These are phyloP conservation scores for Encarsia formosa DNA, from an alignment of 2,888 invertebrate species.

Conservation along the genomic window DNA sequence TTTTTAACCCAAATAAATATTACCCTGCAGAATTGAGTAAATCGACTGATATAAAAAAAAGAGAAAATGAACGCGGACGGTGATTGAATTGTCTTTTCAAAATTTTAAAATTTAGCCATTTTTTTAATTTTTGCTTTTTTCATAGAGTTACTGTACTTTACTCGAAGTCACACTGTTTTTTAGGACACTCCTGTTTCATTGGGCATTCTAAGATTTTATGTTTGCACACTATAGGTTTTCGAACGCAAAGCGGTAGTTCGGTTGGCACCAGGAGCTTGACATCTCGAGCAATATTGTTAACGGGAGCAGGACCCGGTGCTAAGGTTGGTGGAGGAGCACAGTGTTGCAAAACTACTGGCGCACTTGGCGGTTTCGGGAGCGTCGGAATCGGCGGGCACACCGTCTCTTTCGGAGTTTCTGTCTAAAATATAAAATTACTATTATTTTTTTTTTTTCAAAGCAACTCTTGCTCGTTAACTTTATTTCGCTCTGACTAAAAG, in stretches of 20 bases:
- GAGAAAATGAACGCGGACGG: too few species aligned
- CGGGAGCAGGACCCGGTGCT: constrained; percentile 41
- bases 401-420: not conserved
- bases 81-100: too few species aligned
- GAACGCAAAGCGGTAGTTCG: too few species aligned
- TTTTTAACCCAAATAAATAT: constrained; percentile 17
- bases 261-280: constrained; percentile 6
- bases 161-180: too few species aligned
- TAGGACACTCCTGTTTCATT: not conserved
- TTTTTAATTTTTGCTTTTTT: too few species aligned
- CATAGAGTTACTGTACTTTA: too few species aligned
- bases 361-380: constrained; percentile 34
- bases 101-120: too few species aligned
- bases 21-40: constrained; percentile 9
- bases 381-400: not conserved
- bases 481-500: too few species aligned
- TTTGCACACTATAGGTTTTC: too few species aligned
- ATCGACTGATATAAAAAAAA: too few species aligned
- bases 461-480: not conserved
- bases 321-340: constrained; percentile 42
- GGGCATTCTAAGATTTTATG: not conserved
- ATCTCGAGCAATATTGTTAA: constrained; percentile 7
- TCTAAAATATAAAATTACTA: not conserved
- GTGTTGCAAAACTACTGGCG: constrained; percentile 35
- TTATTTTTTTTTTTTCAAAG: not conserved